Evolutionary conservation across 2,113 vertebrate species (phyloP).

Genomic region (Dendropsophus ebraccatus): DNA sequence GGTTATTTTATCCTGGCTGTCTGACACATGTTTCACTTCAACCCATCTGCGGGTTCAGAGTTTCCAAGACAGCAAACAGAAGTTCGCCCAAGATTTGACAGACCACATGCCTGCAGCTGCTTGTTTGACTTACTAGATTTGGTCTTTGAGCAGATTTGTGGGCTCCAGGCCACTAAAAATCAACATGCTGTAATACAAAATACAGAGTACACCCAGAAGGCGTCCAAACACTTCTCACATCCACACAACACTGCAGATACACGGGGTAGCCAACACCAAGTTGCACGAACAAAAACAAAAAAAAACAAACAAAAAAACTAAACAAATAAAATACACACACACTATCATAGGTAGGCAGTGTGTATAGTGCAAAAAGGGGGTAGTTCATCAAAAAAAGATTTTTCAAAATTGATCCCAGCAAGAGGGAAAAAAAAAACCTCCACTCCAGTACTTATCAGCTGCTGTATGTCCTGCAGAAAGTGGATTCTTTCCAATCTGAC

Average conservation of each 20-base stretch:
- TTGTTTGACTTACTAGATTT: conserved; percentile 54
- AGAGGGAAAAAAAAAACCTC: no score
- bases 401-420: no score
- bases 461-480: no score
- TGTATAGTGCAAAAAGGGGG: background rate
- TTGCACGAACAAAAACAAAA: no score
- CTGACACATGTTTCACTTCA: conserved; percentile 50
- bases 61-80: conserved; percentile 58
- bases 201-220: conserved; percentile 28
- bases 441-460: no score
- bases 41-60: conserved; percentile 49
- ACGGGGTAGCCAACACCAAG: no score
- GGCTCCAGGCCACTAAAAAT: conserved; percentile 48
- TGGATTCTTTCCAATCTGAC: no score
- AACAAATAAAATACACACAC: no score
- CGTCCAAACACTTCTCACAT: conserved; percentile 22
- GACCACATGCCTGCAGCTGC: conserved; percentile 57
- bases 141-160: conserved; percentile 38
- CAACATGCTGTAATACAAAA: conserved; percentile 43
- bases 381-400: conserved; percentile 19
- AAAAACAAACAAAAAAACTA: no score
- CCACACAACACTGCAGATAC: no score
- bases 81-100: conserved; percentile 56
- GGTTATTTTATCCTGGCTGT: conserved; percentile 40
- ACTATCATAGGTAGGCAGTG: background rate